phyloP scores from a whole-genome alignment of 2,888 invertebrate genomes.

The Teleogryllus oceanicus region DNA sequence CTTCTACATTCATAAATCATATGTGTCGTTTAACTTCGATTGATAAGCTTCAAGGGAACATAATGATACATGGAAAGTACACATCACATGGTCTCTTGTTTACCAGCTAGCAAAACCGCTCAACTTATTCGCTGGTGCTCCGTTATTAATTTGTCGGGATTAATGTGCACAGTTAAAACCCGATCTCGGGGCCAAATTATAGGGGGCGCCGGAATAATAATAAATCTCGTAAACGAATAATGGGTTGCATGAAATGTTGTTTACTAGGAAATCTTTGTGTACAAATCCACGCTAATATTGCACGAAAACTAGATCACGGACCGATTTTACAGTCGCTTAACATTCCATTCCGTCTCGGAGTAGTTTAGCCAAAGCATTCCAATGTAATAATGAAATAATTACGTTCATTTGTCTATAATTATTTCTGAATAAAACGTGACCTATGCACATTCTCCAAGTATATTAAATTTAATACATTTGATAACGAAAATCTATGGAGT shows the following conservation, averaged over 20 bases:
- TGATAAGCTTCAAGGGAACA: background rate
- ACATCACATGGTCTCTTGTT: background rate
- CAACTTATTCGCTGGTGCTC: background rate
- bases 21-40: background rate
- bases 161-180: background rate
- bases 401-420: too few species aligned
- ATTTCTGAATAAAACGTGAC: too few species aligned
- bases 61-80: background rate
- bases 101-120: background rate
- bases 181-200: background rate
- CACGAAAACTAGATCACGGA: background rate
- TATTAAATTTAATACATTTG: too few species aligned
- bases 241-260: background rate
- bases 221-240: slow-evolving; percentile 12
- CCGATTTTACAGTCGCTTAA: background rate
- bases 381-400: too few species aligned
- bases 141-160: background rate
- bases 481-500: too few species aligned
- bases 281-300: background rate
- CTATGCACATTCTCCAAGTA: too few species aligned
- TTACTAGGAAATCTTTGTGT: background rate
- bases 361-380: too few species aligned
- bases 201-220: background rate
- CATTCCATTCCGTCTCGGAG: too few species aligned
- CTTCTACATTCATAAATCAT: background rate